Conservation (phyloP, 2,888 invertebrate species). For the Nipponacmea schrenckii region DNA sequence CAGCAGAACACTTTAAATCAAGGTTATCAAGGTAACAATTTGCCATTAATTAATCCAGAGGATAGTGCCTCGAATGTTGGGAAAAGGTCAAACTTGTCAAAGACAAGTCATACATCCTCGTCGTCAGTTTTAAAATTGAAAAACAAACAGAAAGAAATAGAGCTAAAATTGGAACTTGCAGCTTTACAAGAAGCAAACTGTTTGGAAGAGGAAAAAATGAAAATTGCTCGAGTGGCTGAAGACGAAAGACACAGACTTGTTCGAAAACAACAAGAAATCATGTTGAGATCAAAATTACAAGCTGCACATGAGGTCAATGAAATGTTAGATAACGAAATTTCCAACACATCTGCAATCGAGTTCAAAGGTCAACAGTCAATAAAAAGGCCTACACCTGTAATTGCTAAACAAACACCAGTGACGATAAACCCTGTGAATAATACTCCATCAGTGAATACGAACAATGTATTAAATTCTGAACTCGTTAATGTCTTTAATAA, state of each 20-base stretch:
- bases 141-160: slow-evolving; percentile 1
- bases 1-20: not conserved
- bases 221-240: not conserved
- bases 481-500: not conserved
- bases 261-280: not conserved
- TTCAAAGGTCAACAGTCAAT: no score
- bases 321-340: not conserved
- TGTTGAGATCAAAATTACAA: not conserved
- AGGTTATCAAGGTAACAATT: not conserved
- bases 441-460: not conserved
- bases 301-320: not conserved
- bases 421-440: not conserved
- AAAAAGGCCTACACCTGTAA: no score
- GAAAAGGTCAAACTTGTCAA: not conserved
- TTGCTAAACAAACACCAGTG: not conserved
- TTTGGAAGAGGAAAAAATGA: not conserved
- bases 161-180: not conserved
- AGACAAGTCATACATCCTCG: not conserved
- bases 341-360: not conserved
- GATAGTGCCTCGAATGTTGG: slow-evolving; percentile 1
- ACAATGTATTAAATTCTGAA: not conserved
- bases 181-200: not conserved
- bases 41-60: not conserved
- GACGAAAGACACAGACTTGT: not conserved
- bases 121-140: not conserved